phyloP scores from a whole-genome alignment of 2,113 vertebrate species.

The Glaucidium brasilianum region DNA sequence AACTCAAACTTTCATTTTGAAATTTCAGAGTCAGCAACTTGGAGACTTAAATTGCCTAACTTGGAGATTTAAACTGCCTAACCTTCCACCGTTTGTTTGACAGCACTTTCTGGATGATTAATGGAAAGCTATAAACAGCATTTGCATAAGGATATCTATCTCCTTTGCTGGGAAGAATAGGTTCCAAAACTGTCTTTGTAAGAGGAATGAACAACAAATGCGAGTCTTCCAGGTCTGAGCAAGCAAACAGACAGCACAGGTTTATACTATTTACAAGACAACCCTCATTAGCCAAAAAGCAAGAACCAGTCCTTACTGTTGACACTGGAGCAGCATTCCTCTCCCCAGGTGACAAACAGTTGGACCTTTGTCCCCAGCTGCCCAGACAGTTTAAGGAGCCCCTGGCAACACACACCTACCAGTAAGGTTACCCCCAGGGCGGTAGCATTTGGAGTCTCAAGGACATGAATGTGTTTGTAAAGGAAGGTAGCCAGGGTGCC shows the following conservation, averaged over 20 bases:
- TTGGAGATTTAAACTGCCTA: neutral
- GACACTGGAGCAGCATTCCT: conserved; percentile 29
- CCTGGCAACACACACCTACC: neutral
- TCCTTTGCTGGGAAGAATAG: neutral
- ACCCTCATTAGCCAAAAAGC: neutral
- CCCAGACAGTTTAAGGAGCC: neutral
- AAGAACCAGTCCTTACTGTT: neutral
- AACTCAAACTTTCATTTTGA: neutral
- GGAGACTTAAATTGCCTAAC: neutral
- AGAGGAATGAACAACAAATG: neutral
- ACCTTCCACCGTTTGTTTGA: neutral
- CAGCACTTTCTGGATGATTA: conserved; percentile 7
- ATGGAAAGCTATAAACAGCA: neutral
- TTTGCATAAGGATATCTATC: neutral
- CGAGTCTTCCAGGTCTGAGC: neutral
- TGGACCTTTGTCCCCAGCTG: neutral
- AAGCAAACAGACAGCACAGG: neutral
- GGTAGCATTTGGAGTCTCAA: neutral
- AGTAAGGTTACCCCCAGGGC: neutral
- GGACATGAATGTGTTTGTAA: neutral
- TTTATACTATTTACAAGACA: neutral
- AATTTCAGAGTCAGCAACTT: neutral
- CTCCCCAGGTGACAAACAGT: neutral
- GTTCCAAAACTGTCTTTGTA: neutral
- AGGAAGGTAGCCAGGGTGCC: neutral